Evolutionary conservation across 2,113 vertebrate species (phyloP).

Genomic region (Typhlomys cinereus): DNA sequence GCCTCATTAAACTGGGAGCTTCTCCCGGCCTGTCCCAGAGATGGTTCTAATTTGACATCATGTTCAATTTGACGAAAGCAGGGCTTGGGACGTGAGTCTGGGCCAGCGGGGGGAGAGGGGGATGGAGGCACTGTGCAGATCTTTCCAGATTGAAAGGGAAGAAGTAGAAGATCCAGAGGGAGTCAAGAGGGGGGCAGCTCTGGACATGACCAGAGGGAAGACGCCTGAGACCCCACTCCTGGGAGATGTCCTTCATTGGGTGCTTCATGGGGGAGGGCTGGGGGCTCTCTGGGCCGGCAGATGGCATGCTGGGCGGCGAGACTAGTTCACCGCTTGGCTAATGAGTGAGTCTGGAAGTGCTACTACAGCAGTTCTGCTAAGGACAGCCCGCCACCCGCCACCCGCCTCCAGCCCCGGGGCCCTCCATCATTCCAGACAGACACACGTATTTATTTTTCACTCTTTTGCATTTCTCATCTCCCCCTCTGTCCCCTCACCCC

Average conservation of each 20-base stretch:
- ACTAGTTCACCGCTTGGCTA: conserved; percentile 69
- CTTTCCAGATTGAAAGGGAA: not conserved
- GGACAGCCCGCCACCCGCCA: conserved; percentile 48
- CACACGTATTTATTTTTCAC: conserved; percentile 81
- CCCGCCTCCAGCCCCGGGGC: conserved; percentile 72
- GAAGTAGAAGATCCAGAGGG: not conserved
- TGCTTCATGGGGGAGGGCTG: not conserved
- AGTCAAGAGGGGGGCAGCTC: not conserved
- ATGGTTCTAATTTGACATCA: conserved; percentile 87
- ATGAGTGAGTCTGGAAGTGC: conserved; percentile 72
- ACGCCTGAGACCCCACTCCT: not conserved
- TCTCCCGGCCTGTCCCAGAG: conserved; percentile 80
- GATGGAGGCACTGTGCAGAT: not conserved
- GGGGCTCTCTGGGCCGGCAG: conserved; percentile 45
- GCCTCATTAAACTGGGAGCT: conserved; percentile 86
- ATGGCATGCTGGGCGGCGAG: conserved; percentile 34
- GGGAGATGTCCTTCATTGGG: not conserved
- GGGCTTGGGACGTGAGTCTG: conserved; percentile 70
- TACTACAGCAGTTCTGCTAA: conserved; percentile 66
- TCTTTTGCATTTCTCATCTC: conserved; percentile 80
- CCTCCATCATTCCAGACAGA: conserved; percentile 78
- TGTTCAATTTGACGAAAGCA: conserved; percentile 85
- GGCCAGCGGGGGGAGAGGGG: not conserved
- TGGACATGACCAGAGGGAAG: not conserved
- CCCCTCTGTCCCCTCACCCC: conserved; percentile 36